Evolutionary conservation across 1,140 invertebrate genomes (phyloP), one percentile per base, ranked within the genome.

Genomic region (Drosophila bocki): DNA sequence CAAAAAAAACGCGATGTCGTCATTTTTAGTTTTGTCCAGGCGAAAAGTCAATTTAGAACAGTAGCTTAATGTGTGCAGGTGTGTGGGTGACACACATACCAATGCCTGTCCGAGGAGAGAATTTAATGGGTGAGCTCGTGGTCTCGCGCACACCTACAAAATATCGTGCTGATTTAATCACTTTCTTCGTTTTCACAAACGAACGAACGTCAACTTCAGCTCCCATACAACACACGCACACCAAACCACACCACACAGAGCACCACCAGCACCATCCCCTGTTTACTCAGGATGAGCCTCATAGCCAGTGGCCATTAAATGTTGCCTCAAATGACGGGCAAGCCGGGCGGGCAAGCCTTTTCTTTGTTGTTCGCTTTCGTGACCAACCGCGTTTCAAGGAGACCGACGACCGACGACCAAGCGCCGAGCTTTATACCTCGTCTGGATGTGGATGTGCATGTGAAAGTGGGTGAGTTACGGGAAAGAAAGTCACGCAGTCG

Each of bases 101-200:
- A 63, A 50, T 74, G 47, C 64, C 59, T 65, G 68, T 48, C 67
- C 56, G 29, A 35, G 51, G 39, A 77, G 22, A 83, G 53, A 83
- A 88, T 80, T 79, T 84, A 88, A 87, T 88, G 77, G 85, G 81
- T 88, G 85, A 88, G 70, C 78, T 80, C 62, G 82, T 50, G 56
- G 88, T 70, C 81, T 72, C 59, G 82, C 70, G 50, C 84, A 87
- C 84, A 88, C 84, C 85, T 88, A 88, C 85, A 88, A 88, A 90
- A 90, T 90, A 88, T 88, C 84, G 84, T 88, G 84, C 84, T 88
- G 84, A 88, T 88, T 88, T 88, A 88, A 88, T 88, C 84, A 88
- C 84, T 88, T 90, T 88, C 84, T 90, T 84, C 81, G 85, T 71
- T 74, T 82, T 65, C 71, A 88, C 81, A 82, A 84, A 59, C 80